Conservation (phyloP, 2,888 invertebrate species). For the Serrognathus titanus region DNA sequence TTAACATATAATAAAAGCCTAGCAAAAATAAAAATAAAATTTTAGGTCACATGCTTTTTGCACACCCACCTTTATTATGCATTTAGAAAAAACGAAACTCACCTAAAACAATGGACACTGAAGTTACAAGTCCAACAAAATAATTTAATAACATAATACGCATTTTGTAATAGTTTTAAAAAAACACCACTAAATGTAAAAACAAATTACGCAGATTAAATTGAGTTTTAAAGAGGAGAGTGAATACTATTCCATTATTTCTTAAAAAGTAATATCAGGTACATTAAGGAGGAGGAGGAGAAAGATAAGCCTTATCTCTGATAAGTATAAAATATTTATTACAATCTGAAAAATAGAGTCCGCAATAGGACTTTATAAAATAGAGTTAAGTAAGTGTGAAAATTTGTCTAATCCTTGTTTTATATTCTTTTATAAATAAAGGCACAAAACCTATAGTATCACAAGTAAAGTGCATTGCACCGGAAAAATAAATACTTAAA, state of each 20-base stretch:
- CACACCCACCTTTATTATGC: constrained; percentile 12
- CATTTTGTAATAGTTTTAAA: constrained; percentile 47
- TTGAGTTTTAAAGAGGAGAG: not conserved
- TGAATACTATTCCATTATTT: constrained; percentile 10
- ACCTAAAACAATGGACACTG: constrained; percentile 44
- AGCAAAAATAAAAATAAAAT: constrained; percentile 45
- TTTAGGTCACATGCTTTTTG: constrained; percentile 32
- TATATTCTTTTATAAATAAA: constrained; percentile 19
- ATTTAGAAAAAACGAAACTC: constrained; percentile 24
- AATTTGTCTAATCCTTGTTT: constrained; percentile 4
- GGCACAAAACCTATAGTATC: constrained; percentile 34
- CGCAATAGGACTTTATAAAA: constrained; percentile 7
- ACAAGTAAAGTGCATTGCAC: constrained; percentile 30
- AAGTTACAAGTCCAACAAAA: constrained; percentile 45
- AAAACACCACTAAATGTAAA: not conserved
- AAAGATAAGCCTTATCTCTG: constrained; percentile 15
- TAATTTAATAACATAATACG: constrained; percentile 58
- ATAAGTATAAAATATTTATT: constrained; percentile 18
- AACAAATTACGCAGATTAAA: not conserved
- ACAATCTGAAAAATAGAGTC: constrained; percentile 15
- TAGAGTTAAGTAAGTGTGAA: constrained; percentile 6
- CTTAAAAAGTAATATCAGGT: not conserved
- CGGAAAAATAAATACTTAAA: constrained; percentile 19
- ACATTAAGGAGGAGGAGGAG: not conserved
- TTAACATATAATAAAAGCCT: constrained; percentile 67